Percentiles rank a stretch among this genome's conserved stretches.
These are phyloP conservation scores for Drosophila prosaltans DNA, from an alignment of 1,140 invertebrate species.

Conservation along the genomic window DNA sequence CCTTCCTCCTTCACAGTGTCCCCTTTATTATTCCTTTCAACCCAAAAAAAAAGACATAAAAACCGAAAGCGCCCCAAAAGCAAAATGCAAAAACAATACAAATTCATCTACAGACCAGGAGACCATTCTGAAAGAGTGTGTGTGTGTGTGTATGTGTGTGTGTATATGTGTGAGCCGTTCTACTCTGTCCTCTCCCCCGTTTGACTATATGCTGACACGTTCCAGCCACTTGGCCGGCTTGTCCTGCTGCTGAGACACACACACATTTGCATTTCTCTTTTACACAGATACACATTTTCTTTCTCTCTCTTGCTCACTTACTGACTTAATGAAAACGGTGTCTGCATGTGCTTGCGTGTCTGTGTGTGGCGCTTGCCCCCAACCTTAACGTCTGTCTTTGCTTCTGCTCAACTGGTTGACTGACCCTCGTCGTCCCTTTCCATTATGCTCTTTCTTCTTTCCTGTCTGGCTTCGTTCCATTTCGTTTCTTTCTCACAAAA, in stretches of 20 bases:
- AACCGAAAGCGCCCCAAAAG: conserved; percentile 76
- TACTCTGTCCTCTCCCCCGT: conserved; percentile 26
- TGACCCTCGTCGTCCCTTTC: conserved; percentile 22
- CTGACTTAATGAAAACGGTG: conserved; percentile 9
- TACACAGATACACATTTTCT: conserved; percentile 35
- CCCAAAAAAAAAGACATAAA: conserved; percentile 33
- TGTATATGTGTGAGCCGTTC: conserved; percentile 30
- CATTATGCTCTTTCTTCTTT: conserved; percentile 10
- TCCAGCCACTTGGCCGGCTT: conserved; percentile 45
- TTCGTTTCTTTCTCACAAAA: conserved; percentile 71
- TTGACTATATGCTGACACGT: conserved; percentile 9
- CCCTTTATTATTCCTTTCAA: conserved; percentile 36
- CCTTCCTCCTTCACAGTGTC: neutral
- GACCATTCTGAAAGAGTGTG: conserved; percentile 14
- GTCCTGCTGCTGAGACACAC: conserved; percentile 43
- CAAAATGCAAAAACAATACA: conserved; percentile 79
- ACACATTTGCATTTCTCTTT: conserved; percentile 69
- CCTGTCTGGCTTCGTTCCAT: conserved; percentile 63
- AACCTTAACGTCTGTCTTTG: conserved; percentile 31
- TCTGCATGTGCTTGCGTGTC: conserved; percentile 5
- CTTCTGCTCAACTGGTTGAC: conserved; percentile 71
- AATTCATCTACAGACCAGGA: conserved; percentile 68
- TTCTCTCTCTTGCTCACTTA: neutral
- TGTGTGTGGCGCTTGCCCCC: conserved; percentile 69
- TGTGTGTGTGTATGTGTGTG: conserved; percentile 31